Evolutionary conservation across 2,113 vertebrate genomes (phyloP).

Genomic region (Vicugna pacos): DNA sequence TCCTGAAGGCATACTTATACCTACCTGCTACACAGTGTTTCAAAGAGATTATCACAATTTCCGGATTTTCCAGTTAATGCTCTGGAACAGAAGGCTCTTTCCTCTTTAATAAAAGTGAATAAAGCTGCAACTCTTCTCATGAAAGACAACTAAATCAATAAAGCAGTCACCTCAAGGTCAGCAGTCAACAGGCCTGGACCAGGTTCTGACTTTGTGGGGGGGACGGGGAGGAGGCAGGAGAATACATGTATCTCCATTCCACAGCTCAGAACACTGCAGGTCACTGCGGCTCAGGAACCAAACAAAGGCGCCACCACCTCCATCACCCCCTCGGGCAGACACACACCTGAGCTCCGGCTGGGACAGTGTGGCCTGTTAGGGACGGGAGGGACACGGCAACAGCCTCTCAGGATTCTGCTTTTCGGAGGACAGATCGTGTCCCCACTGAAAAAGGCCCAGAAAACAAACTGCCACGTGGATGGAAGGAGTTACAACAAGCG

Average conservation of each 20-base stretch:
- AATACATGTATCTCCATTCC: not conserved
- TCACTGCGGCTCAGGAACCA: not conserved
- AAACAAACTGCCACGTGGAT: not conserved
- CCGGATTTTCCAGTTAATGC: conserved; percentile 22
- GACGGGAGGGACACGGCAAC: no score
- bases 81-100: not conserved
- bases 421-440: not conserved
- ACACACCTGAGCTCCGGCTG: not conserved
- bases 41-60: not conserved
- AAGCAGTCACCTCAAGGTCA: conserved; percentile 20
- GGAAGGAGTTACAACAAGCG: not conserved
- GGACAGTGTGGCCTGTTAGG: not conserved
- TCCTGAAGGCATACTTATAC: not conserved
- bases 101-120: conserved; percentile 24
- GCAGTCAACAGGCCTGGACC: conserved; percentile 29
- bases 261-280: not conserved
- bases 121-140: not conserved
- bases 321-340: no score
- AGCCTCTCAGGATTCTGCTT: not conserved
- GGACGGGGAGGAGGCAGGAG: rapidly evolving
- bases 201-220: not conserved
- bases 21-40: not conserved
- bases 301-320: not conserved
- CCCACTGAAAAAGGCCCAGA: not conserved
- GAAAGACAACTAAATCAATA: not conserved